A percentile compares a stretch with the other conserved stretches of the same genome.
These are phyloP conservation scores for Aspidapion aeneum DNA, from an alignment of 2,888 invertebrate genomes.

Conservation along the genomic window DNA sequence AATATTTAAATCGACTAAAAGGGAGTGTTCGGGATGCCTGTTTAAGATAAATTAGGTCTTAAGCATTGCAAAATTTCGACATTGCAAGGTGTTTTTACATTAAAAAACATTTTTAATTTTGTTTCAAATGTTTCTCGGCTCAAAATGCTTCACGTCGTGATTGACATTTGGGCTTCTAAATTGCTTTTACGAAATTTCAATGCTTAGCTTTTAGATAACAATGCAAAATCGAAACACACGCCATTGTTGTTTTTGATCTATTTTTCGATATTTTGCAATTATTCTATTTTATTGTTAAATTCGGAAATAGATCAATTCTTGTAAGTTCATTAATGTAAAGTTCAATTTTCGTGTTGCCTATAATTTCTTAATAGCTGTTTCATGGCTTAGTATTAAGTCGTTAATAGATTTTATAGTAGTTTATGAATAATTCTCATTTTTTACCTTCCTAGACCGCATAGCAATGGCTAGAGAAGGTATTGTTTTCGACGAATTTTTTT, in stretches of 20 bases:
- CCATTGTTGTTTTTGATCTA: neutral
- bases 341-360: neutral
- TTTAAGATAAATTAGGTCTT: neutral
- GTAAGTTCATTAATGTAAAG: neutral
- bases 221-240: neutral
- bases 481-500: no score
- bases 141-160: neutral
- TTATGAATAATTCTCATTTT: no score
- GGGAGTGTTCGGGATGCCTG: neutral
- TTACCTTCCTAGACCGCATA: no score
- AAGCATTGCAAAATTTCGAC: neutral
- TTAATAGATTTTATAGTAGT: neutral
- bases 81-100: neutral
- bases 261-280: neutral
- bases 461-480: no score
- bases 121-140: neutral
- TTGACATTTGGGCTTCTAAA: neutral
- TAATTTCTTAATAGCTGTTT: neutral
- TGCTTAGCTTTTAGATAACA: neutral
- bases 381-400: neutral
- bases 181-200: neutral
- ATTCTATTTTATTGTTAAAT: neutral
- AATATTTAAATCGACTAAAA: neutral
- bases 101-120: neutral
- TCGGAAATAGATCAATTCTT: neutral